phyloP scores from a whole-genome alignment of 2,113 vertebrate genomes.

The Myrmophylax atrothorax region DNA sequence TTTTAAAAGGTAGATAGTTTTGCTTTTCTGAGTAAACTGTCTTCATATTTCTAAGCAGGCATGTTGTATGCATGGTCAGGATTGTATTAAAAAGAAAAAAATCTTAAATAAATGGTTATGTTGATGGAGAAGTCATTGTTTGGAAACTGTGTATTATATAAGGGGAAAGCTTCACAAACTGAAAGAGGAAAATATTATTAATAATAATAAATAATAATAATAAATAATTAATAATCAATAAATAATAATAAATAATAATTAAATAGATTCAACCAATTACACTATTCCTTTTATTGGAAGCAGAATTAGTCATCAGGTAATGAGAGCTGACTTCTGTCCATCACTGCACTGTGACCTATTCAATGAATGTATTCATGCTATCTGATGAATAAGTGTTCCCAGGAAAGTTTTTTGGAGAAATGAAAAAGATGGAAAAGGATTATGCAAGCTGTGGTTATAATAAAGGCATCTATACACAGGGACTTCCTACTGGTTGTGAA shows the following conservation, averaged over 20 bases:
- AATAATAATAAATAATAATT: no score
- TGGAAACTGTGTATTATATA: not conserved
- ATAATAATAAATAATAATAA: not conserved
- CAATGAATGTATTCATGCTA: not conserved
- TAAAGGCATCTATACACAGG: not conserved
- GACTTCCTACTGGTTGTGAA: not conserved
- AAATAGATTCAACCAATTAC: not conserved
- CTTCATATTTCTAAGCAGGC: not conserved
- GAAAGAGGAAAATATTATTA: not conserved
- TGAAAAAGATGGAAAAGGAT: not conserved
- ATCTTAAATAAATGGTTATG: not conserved
- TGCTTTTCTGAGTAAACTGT: not conserved
- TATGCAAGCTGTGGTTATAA: not conserved
- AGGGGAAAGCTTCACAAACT: not conserved
- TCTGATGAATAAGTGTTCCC: not conserved
- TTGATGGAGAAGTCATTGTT: not conserved
- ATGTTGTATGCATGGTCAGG: not conserved
- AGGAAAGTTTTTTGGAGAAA: not conserved
- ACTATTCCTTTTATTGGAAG: not conserved
- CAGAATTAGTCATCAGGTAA: not conserved
- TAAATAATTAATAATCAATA: not conserved
- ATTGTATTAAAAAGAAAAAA: not conserved
- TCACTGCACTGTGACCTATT: not conserved
- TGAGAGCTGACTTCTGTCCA: not conserved
- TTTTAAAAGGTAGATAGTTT: not conserved